Percentiles rank a stretch among this genome's conserved stretches.
phyloP scores from a whole-genome alignment of 2,888 invertebrate genomes.

The Lycia hirtaria region DNA sequence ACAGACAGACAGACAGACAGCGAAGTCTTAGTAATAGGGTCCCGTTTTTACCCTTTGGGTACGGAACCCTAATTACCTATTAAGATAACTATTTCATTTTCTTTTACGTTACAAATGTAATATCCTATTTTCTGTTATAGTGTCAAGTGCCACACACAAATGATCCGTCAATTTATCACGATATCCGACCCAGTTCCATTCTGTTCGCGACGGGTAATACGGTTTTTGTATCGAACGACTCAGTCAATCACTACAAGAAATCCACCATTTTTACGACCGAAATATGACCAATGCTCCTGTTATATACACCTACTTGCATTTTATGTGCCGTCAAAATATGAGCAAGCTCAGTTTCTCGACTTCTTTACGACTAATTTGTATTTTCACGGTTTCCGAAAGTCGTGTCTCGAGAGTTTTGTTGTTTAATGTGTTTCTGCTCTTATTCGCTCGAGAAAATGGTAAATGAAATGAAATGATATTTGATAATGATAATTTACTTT shows the following conservation, averaged over 20 bases:
- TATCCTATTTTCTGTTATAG: conserved; percentile 10
- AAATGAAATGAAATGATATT: conserved; percentile 14
- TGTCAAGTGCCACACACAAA: conserved; percentile 44
- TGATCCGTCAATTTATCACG: conserved; percentile 58
- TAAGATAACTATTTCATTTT: neutral
- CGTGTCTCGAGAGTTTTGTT: conserved; percentile 25
- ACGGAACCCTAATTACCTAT: neutral
- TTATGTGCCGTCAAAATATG: conserved; percentile 35
- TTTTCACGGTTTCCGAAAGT: conserved; percentile 30
- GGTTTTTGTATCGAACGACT: conserved; percentile 57
- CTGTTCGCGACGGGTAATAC: conserved; percentile 49
- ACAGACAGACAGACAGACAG: too few species aligned
- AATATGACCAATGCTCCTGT: conserved; percentile 29
- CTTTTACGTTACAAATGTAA: neutral
- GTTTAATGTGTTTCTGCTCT: conserved; percentile 18
- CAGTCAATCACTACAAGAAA: conserved; percentile 29
- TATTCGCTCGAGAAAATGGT: conserved; percentile 6
- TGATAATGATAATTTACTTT: conserved; percentile 14
- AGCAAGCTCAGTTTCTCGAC: conserved; percentile 8
- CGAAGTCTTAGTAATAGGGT: too few species aligned
- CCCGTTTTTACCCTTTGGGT: too few species aligned
- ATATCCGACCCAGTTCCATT: conserved; percentile 45
- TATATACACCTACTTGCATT: conserved; percentile 45
- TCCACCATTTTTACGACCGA: conserved; percentile 29
- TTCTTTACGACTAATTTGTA: conserved; percentile 33